Percentiles rank a stretch among this genome's conserved stretches.
Conservation (phyloP, 2,888 invertebrate species). For the Leptopilina myrica region DNA sequence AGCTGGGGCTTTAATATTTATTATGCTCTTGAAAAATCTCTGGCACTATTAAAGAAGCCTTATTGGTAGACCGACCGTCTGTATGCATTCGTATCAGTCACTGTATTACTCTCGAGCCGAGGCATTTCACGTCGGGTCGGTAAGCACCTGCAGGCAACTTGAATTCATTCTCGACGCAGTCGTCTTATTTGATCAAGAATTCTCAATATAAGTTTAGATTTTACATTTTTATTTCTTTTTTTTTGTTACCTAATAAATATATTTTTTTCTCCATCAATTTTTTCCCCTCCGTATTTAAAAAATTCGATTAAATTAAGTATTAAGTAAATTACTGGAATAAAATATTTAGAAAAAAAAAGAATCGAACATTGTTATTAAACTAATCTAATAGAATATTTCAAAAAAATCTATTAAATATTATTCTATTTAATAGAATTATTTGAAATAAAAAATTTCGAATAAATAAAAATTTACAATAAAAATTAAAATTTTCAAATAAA, state of each 20-base stretch:
- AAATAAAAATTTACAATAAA: too few relatives aligned
- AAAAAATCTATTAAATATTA: too few relatives aligned
- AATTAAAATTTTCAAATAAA: too few relatives aligned
- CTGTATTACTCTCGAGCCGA: slow-evolving; percentile 10
- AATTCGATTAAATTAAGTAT: too few relatives aligned
- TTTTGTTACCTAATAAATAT: not conserved
- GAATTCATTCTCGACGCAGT: not conserved
- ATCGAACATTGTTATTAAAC: too few relatives aligned
- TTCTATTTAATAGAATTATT: too few relatives aligned
- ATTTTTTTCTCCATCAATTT: too few relatives aligned
- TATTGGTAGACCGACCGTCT: slow-evolving; percentile 9
- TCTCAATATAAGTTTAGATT: not conserved
- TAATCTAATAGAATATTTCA: too few relatives aligned
- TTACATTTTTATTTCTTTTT: not conserved
- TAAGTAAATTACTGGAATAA: too few relatives aligned
- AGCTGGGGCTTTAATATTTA: not conserved
- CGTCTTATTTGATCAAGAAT: slow-evolving; percentile 3
- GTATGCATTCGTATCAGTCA: slow-evolving; percentile 1
- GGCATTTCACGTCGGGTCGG: slow-evolving; percentile 13
- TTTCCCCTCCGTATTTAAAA: too few relatives aligned
- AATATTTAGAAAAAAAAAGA: too few relatives aligned
- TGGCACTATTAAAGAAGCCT: not conserved
- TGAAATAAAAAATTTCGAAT: too few relatives aligned
- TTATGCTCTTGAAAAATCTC: slow-evolving; percentile 3
- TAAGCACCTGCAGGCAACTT: slow-evolving; percentile 12